These are phyloP conservation scores for Pseudorhiza aurosa DNA, from an alignment of 30 jellyfish, hydroid and myxozoan species.

Conservation along the genomic window DNA sequence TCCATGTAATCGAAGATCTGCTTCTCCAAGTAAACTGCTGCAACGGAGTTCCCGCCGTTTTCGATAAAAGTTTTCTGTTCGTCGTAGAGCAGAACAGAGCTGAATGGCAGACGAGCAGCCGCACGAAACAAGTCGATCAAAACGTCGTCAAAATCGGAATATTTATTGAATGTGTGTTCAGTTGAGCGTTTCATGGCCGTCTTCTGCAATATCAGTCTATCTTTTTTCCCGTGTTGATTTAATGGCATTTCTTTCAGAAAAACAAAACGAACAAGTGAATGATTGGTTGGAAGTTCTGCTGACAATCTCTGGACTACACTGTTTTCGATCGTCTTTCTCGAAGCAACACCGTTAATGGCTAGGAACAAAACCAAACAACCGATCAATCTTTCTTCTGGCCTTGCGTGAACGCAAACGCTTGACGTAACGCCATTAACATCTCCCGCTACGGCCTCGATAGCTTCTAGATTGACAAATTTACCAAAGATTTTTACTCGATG, in stretches of 20 bases:
- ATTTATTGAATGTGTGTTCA: neutral
- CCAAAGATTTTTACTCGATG: conserved; percentile 81
- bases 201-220: conserved; percentile 22
- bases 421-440: conserved; percentile 19
- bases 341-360: neutral
- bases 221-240: conserved; percentile 64
- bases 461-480: conserved; percentile 53
- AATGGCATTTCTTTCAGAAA: conserved; percentile 19
- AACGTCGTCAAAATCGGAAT: neutral
- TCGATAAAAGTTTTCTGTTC: conserved; percentile 42
- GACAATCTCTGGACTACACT: neutral
- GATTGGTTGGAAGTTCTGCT: conserved; percentile 6
- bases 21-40: conserved; percentile 70
- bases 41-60: conserved; percentile 90
- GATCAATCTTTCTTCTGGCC: neutral
- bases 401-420: conserved; percentile 11
- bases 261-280: neutral
- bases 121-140: neutral
- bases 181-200: neutral
- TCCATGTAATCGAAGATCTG: conserved; percentile 9
- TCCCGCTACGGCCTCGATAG: conserved; percentile 28
- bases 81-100: neutral
- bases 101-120: neutral
- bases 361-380: conserved; percentile 25
- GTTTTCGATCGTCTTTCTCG: neutral